Evolutionary conservation across 2,888 invertebrate species (phyloP).

Genomic region (Drosophila emarginata): DNA sequence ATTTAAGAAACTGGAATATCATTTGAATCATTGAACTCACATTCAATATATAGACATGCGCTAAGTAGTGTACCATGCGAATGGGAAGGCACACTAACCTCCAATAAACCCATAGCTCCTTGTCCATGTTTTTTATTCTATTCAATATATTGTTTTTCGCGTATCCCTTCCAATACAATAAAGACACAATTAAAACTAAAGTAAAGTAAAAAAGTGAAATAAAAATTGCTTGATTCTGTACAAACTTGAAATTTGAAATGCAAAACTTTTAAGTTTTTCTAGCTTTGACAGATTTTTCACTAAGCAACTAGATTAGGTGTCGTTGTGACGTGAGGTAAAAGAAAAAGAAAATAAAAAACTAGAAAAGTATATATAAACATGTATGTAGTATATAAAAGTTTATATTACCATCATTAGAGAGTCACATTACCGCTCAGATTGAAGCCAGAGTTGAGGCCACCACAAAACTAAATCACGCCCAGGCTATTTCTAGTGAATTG

Average conservation of each 20-base stretch:
- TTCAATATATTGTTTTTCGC: neutral
- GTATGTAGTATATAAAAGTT: conserved; percentile 57
- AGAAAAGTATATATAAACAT: neutral
- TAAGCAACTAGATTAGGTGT: conserved; percentile 35
- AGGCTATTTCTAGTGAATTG: conserved; percentile 73
- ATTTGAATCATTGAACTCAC: conserved; percentile 7
- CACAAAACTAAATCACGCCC: conserved; percentile 60
- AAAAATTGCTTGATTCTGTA: neutral
- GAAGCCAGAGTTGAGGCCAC: conserved; percentile 26
- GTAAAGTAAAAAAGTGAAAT: neutral
- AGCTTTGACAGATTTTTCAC: conserved; percentile 42
- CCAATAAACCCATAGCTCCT: conserved; percentile 15
- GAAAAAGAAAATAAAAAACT: neutral
- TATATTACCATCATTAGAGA: conserved; percentile 64
- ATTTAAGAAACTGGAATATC: neutral
- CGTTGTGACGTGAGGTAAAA: conserved; percentile 14
- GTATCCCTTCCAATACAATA: neutral
- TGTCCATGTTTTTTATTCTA: conserved; percentile 27
- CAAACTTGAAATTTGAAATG: conserved; percentile 32
- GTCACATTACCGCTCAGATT: conserved; percentile 48
- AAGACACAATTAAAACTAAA: neutral
- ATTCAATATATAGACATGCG: conserved; percentile 30
- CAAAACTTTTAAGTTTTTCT: conserved; percentile 16
- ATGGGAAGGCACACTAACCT: conserved; percentile 27
- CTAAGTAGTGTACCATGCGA: conserved; percentile 4